A percentile compares a stretch with the other conserved stretches of the same genome.
Conservation (phyloP, 2,888 invertebrate genomes). For the Masnerella sp. region DNA sequence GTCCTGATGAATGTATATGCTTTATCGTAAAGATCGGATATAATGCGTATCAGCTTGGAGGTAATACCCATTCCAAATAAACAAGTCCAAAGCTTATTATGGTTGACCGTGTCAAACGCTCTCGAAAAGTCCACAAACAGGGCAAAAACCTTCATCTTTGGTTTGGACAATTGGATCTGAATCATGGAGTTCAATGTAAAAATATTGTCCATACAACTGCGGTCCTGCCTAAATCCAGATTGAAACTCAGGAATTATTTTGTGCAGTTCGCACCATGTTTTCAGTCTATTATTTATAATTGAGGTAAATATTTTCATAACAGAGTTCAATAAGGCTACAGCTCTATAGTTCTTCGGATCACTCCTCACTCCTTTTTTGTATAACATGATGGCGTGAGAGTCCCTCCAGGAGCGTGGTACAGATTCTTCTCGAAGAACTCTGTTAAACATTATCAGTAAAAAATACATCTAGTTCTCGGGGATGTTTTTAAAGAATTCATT, state of each 20-base stretch:
- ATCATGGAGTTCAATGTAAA: slow-evolving; percentile 8
- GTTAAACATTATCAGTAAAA: slow-evolving; percentile 12
- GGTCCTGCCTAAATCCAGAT: slow-evolving; percentile 9
- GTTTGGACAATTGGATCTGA: slow-evolving; percentile 3
- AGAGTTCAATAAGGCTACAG: slow-evolving; percentile 6
- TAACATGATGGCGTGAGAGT: slow-evolving; percentile 8
- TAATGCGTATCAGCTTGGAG: neutral
- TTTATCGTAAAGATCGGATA: neutral
- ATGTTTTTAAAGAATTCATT: slow-evolving; percentile 17
- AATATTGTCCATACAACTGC: slow-evolving; percentile 7
- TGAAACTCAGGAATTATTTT: slow-evolving; percentile 17
- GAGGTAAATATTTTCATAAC: slow-evolving; percentile 5
- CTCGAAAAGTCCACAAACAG: slow-evolving; percentile 12
- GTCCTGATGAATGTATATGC: neutral
- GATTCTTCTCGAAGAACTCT: neutral
- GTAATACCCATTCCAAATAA: slow-evolving; percentile 4
- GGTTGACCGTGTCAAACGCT: slow-evolving; percentile 11
- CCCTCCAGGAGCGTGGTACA: slow-evolving; percentile 2
- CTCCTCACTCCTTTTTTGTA: slow-evolving; percentile 9
- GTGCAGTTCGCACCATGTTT: neutral
- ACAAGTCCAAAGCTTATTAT: neutral
- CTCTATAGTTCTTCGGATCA: slow-evolving; percentile 4
- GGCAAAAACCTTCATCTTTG: slow-evolving; percentile 2
- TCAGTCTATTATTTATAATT: neutral
- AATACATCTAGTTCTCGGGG: slow-evolving; percentile 10